Base-by-base conservation (phyloP, 2,797 vertebrate genomes). In the Alcedo quadribrachys region DNA sequence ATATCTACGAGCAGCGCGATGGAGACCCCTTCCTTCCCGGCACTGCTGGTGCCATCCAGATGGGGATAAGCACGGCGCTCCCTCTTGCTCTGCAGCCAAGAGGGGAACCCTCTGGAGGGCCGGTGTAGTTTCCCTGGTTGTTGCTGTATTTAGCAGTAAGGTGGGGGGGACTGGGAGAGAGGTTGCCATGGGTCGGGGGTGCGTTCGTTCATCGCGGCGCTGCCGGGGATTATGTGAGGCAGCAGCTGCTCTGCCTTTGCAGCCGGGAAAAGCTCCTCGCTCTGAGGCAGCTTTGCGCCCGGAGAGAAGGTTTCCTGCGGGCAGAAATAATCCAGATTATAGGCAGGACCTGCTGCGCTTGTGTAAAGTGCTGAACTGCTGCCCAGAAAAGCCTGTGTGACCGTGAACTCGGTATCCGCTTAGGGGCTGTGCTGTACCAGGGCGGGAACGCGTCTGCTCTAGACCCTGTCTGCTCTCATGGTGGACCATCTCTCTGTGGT, bases 311-410 rank as follows among this genome's bases (percentile, higher is more conserved):
- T 55, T 89, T 69, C 75, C 87, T 51, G 57, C 6, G 2, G 60
- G 80, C 70, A 69, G 71, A 18, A 94, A 80, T 88, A 91, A 95
- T 94, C 89, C 95, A 86, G 95, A 90, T 93, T 95, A 86, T n/a
- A 58, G 71, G 65, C 27, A 40, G 65, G 30, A 50, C 70, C 85
- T 24, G 77, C 70, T 81, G 77, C 15, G 70, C 70, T 55, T 4
- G 12, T 62, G 87, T 61, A 5, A 30, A 19, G 2, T 30, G 68
- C 9, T 24, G 85, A 77, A 4, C 22, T 5, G 8, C 30, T 21
- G 3, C 53, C 67, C 70, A 25, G 81, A 60, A 51, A 79, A 81
- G 28, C 5, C 63, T 70, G 51, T 7, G 69, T 67, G 77, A 15
- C 73, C 70, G 0, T 8, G 4, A 61, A 7, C 28, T 35, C 1